Base-by-base conservation (phyloP, 2,888 invertebrate species). In the Cheiracanthium punctorium region DNA sequence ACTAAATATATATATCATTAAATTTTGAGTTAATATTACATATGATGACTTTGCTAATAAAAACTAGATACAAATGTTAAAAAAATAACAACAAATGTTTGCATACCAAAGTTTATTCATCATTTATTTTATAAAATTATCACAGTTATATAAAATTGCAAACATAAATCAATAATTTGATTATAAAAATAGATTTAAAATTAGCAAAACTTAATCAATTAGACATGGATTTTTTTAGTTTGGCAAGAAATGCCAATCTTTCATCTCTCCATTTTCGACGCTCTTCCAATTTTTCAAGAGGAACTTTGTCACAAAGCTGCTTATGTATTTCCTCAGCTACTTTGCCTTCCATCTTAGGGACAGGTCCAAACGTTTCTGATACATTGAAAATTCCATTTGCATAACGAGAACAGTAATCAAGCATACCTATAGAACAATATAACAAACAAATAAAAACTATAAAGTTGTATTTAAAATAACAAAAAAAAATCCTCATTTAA, bases 251-350 rank as follows among this genome's bases (percentile, higher is more conserved):
- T 0, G 96, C 96, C 30, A 97, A 93, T 89, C 96, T 96, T 37
- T 94, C 93, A 91, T 97, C 97, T 24, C 97, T 93, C 96, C 97
- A 97, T 0, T 94, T 94, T 48, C 97, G 94, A 88, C 96, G 92
- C 82, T 95, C 95, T 80, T 93, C 94, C 77, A 97, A 92, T 90
- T 95, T 93, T 29, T 96, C 94, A 41, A 96, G 89, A 0, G 97
- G 96, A 37, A 95, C 94, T 92, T 95, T 94, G 7, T 93, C 93
- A 90, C 95, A 95, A 70, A 97, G 91, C 90, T 97, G 95, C 29
- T 94, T 92, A 89, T 95, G 94, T 80, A 97, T 94, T 28, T 94
- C 93, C 0, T 93, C 93, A 0, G 95, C 95, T 67, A 93, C 93
- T 20, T 94, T 93, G 1, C 95, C 95, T 89, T 93, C 94, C 93